Evolutionary conservation across 1,140 invertebrate species (phyloP), one percentile per base, ranked within the genome.

Genomic region (Pomacea maculata): DNA sequence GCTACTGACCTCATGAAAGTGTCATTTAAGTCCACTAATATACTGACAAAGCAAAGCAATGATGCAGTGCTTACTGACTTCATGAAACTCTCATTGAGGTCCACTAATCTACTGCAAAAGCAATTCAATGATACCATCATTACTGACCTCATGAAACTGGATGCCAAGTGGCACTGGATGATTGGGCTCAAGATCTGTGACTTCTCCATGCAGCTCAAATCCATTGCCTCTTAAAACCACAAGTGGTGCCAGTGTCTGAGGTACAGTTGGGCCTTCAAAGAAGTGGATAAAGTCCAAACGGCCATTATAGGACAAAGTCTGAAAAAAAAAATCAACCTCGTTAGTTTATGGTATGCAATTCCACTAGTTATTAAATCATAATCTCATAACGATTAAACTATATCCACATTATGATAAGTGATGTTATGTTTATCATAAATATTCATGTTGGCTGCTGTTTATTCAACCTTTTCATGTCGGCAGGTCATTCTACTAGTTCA

Each of bases 291-390:
- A 98, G 79, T 95, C 93, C 6, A 99, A 91, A 83, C 94, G 95
- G 11, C 98, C 98, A 83, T 97, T 97, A 89, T 99, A 99, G 0
- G 97, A 99, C 63, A 95, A 92, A 1, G 97, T 94, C 92, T 96
- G 93, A 15, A 84, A 83, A 45, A 2, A 25, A 25, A 25, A 25
- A 61, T 61, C 57, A 17, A 14, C 57, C 15, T 61, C 9, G 15
- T 61, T 61, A 45, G 34, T 61, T 61, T 61, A 61, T 11, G 15
- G 15, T 3, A 9, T 61, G 11, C 57, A 11, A 61, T 17, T 45
- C 34, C 15, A 61, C 8, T 17, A 61, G 57, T 9, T 61, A 61
- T 61, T 14, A 14, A 61, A 61, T 8, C 57, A 61, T 61, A 17
- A 14, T 1, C 57, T 14, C 57, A 61, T 61, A 9, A 61, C 8